Percentiles rank a stretch among this genome's conserved stretches.
Conservation (phyloP, 1,140 invertebrate species). For the Drosophila murphyi region DNA sequence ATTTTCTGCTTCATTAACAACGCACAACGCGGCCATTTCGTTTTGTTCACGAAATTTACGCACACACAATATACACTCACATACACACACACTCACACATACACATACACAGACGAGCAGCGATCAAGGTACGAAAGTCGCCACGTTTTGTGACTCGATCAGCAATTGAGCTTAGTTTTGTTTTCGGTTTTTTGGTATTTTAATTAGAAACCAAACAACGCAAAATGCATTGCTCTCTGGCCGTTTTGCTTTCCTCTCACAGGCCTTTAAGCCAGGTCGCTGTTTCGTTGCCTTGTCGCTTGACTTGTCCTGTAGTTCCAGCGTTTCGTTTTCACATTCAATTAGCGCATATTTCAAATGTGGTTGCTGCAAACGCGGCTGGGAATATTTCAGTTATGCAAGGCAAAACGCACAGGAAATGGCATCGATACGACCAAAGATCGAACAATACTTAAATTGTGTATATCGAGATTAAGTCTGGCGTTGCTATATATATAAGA, state of each 20-base stretch:
- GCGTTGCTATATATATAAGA: conserved; percentile 1
- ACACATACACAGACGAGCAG: neutral
- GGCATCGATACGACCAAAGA: conserved; percentile 39
- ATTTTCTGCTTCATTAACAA: conserved; percentile 82
- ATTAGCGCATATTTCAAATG: conserved; percentile 80
- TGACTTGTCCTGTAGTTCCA: conserved; percentile 26
- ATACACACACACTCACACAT: neutral
- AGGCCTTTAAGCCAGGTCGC: conserved; percentile 37
- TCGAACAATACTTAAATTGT: conserved; percentile 15
- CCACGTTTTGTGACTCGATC: conserved; percentile 42
- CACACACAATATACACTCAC: conserved; percentile 38
- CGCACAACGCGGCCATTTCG: conserved; percentile 75
- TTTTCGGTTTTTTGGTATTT: conserved; percentile 71
- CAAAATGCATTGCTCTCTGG: conserved; percentile 71
- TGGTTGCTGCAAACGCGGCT: conserved; percentile 48
- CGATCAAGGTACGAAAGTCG: conserved; percentile 9
- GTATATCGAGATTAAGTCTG: neutral
- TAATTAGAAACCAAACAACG: conserved; percentile 81
- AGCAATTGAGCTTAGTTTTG: conserved; percentile 65
- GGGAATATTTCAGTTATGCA: conserved; percentile 52
- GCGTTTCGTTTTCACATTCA: conserved; percentile 78
- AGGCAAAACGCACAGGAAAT: conserved; percentile 55
- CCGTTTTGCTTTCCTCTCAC: conserved; percentile 49
- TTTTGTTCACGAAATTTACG: conserved; percentile 74
- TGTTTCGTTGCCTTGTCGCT: conserved; percentile 16